Evolutionary conservation across 2,797 vertebrate species (phyloP).

Genomic region (Spea hammondii): DNA sequence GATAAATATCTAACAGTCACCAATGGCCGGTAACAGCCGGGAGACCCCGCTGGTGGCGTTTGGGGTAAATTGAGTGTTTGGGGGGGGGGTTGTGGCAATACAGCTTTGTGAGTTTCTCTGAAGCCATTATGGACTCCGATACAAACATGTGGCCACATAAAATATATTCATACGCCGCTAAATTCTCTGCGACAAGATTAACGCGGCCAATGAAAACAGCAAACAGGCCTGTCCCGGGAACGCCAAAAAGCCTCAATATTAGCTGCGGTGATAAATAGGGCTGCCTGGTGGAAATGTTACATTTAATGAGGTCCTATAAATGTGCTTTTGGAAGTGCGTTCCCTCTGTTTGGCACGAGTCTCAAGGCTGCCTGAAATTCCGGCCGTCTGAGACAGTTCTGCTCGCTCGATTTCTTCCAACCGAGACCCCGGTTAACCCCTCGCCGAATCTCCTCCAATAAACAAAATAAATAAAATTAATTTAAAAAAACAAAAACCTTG

Average conservation of each 20-base stretch:
- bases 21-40: too few species aligned
- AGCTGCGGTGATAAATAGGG: constrained; percentile 42
- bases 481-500: not conserved
- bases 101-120: not conserved
- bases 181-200: constrained; percentile 37
- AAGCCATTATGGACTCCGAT: not conserved
- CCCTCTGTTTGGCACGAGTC: constrained; percentile 24
- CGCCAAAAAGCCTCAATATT: constrained; percentile 6
- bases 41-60: too few species aligned
- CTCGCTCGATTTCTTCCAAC: constrained; percentile 5
- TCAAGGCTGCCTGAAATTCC: constrained; percentile 40
- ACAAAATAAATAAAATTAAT: too few species aligned
- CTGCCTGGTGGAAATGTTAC: constrained; percentile 12
- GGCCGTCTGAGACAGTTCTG: constrained; percentile 8
- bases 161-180: constrained; percentile 33
- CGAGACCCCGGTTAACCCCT: constrained; percentile 20
- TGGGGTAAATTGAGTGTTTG: too few species aligned
- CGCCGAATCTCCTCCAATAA: not conserved
- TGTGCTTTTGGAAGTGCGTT: constrained; percentile 32
- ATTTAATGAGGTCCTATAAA: constrained; percentile 50
- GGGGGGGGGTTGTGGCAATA: too few species aligned
- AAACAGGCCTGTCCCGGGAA: constrained; percentile 23
- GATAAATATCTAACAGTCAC: too few species aligned
- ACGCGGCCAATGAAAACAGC: constrained; percentile 38
- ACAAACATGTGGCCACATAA: constrained; percentile 30